A percentile compares a stretch with the other conserved stretches of the same genome.
Conservation (phyloP, 2,888 invertebrate species). For the Cryptophagus acutangulus region DNA sequence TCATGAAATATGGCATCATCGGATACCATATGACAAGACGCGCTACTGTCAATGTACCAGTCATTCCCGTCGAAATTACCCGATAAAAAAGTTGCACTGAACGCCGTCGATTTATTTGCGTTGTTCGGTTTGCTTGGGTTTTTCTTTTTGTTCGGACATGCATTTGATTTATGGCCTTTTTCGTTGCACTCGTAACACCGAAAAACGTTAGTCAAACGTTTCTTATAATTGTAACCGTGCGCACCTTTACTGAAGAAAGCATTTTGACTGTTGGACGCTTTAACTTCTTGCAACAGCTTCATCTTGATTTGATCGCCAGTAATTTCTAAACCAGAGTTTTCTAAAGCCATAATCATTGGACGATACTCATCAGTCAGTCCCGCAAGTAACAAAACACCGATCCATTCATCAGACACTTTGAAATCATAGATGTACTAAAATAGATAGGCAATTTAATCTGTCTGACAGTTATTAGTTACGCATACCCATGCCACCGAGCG, state of each 20-base stretch:
- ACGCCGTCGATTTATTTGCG: too few relatives aligned
- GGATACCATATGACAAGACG: neutral
- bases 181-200: neutral
- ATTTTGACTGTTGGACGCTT: neutral
- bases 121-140: too few relatives aligned
- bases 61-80: too few relatives aligned
- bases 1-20: neutral
- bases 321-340: conserved; percentile 29
- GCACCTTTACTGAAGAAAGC: neutral
- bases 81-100: too few relatives aligned
- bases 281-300: conserved; percentile 23
- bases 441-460: too few relatives aligned
- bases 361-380: conserved; percentile 31
- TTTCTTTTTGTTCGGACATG: too few relatives aligned
- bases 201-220: neutral
- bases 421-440: too few relatives aligned
- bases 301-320: conserved; percentile 31
- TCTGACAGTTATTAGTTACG: too few relatives aligned
- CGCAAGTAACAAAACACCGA: conserved; percentile 33
- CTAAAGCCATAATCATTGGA: conserved; percentile 33
- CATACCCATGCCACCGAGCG: too few relatives aligned
- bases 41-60: neutral
- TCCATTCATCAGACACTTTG: conserved; percentile 31
- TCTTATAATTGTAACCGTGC: too few relatives aligned
- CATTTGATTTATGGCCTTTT: neutral